Conservation (phyloP, 1,140 invertebrate genomes). For the Tetramorium simillimum region DNA sequence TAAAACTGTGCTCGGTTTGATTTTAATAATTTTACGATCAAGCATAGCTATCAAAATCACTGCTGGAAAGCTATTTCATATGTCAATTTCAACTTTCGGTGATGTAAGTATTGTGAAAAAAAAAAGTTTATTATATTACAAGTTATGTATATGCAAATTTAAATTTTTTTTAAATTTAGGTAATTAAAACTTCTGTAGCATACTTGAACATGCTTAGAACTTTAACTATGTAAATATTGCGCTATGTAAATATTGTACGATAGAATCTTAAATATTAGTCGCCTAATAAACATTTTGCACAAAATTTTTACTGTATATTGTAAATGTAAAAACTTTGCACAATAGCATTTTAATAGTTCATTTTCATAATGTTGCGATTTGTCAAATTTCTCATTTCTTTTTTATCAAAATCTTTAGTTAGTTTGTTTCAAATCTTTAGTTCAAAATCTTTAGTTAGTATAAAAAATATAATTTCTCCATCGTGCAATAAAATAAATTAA, state of each 20-base stretch:
- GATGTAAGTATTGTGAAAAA: constrained; percentile 38
- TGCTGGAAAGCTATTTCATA: constrained; percentile 71
- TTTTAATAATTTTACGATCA: constrained; percentile 70
- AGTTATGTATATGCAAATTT: neutral
- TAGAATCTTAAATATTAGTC: neutral
- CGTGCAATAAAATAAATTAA: neutral
- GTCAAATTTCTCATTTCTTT: neutral
- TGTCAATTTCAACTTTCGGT: constrained; percentile 61
- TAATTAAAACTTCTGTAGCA: constrained; percentile 13
- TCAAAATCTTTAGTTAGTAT: neutral
- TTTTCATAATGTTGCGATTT: neutral
- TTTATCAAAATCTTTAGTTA: neutral
- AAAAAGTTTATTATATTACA: neutral
- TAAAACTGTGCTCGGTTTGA: constrained; percentile 56
- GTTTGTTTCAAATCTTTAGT: no score
- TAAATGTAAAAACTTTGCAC: neutral
- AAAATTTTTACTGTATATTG: neutral
- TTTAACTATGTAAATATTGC: constrained; percentile 17
- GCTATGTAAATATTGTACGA: neutral
- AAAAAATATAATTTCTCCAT: neutral
- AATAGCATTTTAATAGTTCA: neutral
- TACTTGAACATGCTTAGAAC: constrained; percentile 35
- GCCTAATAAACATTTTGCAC: constrained; percentile 15
- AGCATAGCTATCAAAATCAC: constrained; percentile 67
- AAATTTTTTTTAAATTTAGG: neutral